A percentile compares a stretch with the other conserved stretches of the same genome.
Conservation (phyloP, 2,797 vertebrate genomes). For the Falco peregrinus region DNA sequence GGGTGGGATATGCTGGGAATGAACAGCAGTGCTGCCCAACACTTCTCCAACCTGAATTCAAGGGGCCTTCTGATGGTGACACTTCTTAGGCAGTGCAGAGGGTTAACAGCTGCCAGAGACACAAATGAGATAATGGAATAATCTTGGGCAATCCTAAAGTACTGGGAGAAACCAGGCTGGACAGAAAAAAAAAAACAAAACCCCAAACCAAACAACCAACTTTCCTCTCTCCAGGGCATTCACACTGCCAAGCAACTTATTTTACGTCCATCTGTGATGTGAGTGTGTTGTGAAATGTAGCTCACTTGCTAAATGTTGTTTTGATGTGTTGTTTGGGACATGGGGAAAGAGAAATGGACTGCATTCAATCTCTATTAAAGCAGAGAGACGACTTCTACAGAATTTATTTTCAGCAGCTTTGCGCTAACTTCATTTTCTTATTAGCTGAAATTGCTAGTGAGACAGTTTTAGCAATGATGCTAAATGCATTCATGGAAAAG, state of each 20-base stretch:
- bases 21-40: conserved; percentile 53
- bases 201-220: not conserved
- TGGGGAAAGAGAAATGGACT: conserved; percentile 36
- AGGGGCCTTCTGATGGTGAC: not conserved
- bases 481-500: conserved; percentile 36
- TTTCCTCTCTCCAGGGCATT: conserved; percentile 45
- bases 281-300: conserved; percentile 42
- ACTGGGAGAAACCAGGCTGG: conserved; percentile 47
- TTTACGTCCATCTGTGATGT: conserved; percentile 21
- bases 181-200: not conserved
- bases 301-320: conserved; percentile 51
- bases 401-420: conserved; percentile 58
- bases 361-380: conserved; percentile 42
- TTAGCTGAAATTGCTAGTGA: conserved; percentile 43
- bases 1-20: conserved; percentile 56
- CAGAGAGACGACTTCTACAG: not conserved
- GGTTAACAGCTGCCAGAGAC: conserved; percentile 62
- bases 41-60: conserved; percentile 64
- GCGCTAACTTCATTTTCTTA: conserved; percentile 38
- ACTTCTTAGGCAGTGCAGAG: conserved; percentile 24
- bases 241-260: conserved; percentile 46
- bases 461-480: conserved; percentile 45
- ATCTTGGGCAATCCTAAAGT: conserved; percentile 37
- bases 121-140: conserved; percentile 65
- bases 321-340: conserved; percentile 39